These are phyloP conservation scores for Gastracanthus pulcherrimus DNA, from an alignment of 2,888 invertebrate species.

Conservation along the genomic window DNA sequence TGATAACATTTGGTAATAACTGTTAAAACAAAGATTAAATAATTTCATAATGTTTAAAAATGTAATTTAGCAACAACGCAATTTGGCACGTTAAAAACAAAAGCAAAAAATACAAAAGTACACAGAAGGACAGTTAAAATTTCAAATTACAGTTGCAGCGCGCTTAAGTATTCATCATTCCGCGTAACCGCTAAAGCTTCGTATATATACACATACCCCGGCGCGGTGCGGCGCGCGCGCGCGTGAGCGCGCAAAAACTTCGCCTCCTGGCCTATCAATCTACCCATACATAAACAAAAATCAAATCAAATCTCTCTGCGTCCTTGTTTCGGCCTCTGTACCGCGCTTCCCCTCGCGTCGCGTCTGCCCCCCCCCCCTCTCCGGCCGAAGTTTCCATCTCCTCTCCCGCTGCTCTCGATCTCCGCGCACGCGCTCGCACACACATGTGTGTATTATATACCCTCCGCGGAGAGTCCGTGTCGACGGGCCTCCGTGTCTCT, in stretches of 20 bases:
- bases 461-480: not conserved
- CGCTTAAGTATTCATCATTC: slow-evolving; percentile 30
- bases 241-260: not conserved
- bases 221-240: no score
- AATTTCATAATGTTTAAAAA: no score
- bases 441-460: slow-evolving; percentile 1
- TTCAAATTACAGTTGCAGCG: slow-evolving; percentile 22
- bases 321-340: not conserved
- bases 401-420: slow-evolving; percentile 13
- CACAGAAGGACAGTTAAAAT: not conserved
- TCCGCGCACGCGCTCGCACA: not conserved
- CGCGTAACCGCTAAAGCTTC: slow-evolving; percentile 3
- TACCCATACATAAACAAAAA: slow-evolving; percentile 60
- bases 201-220: not conserved
- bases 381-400: not conserved
- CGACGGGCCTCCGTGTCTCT: not conserved
- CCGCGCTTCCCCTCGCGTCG: slow-evolving; percentile 6
- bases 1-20: no score
- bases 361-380: slow-evolving; percentile 3
- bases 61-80: no score
- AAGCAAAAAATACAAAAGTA: not conserved
- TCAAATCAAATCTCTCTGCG: slow-evolving; percentile 49
- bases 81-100: not conserved
- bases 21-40: no score
- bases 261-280: slow-evolving; percentile 40